Evolutionary conservation across 2,888 invertebrate species (phyloP).

Genomic region (Allacma fusca): DNA sequence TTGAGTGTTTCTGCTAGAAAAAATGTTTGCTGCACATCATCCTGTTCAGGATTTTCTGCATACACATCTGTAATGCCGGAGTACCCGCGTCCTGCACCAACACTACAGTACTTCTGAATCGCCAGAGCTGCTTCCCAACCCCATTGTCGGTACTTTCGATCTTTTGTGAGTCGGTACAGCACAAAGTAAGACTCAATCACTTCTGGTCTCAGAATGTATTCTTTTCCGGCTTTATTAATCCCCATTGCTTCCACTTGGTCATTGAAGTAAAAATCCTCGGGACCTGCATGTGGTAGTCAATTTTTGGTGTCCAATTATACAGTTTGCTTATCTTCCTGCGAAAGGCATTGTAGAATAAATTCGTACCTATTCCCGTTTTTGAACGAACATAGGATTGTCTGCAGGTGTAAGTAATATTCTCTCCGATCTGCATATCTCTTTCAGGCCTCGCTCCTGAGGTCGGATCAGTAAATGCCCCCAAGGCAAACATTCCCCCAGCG

Average conservation of each 20-base stretch:
- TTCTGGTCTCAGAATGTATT: constrained; percentile 95
- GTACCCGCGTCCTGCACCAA: constrained; percentile 80
- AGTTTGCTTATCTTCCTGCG: too few species aligned
- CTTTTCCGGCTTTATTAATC: constrained; percentile 87
- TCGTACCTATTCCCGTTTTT: constrained; percentile 65
- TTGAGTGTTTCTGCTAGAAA: constrained; percentile 98
- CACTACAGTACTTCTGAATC: constrained; percentile 85
- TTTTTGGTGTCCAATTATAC: too few species aligned
- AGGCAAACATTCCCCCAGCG: constrained; percentile 68
- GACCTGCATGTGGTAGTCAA: constrained; percentile 44
- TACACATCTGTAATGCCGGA: constrained; percentile 95
- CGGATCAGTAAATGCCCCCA: constrained; percentile 55
- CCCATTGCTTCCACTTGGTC: constrained; percentile 80
- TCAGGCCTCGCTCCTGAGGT: constrained; percentile 42
- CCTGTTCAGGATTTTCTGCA: constrained; percentile 77
- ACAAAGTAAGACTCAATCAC: constrained; percentile 97
- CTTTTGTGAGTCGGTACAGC: constrained; percentile 94
- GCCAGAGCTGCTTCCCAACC: constrained; percentile 93
- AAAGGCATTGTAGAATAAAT: too few species aligned
- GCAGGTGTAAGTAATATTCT: constrained; percentile 41
- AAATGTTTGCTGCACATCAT: constrained; percentile 99
- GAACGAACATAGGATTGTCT: constrained; percentile 70
- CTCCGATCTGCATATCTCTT: constrained; percentile 53
- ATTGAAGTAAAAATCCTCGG: constrained; percentile 57
- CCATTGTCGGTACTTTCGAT: constrained; percentile 96